These are phyloP conservation scores for Eulemur albifrons DNA, from an alignment of 2,797 vertebrate species.

Conservation along the genomic window DNA sequence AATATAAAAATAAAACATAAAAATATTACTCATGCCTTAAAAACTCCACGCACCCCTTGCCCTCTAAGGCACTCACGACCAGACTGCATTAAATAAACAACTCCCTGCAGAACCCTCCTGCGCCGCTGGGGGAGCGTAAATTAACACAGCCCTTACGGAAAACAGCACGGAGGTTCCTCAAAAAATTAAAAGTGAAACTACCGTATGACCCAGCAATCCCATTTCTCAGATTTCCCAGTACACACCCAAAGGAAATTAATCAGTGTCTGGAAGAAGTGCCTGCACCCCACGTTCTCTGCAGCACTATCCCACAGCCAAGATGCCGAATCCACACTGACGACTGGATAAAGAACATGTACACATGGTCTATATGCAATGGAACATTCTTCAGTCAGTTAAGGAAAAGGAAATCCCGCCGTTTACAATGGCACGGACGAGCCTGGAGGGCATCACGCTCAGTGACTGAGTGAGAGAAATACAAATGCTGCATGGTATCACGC, in stretches of 20 bases:
- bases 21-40: too few relatives aligned
- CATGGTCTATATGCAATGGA: not conserved
- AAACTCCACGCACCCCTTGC: not conserved
- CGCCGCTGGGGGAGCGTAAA: too few relatives aligned
- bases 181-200: not conserved
- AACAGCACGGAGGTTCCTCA: not conserved
- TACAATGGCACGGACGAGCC: not conserved
- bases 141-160: not conserved
- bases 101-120: not conserved
- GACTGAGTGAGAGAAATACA: not conserved
- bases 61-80: not conserved
- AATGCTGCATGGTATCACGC: not conserved
- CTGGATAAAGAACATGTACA: not conserved
- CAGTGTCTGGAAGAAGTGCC: not conserved
- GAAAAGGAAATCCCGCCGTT: not conserved
- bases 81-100: not conserved
- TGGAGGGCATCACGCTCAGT: not conserved
- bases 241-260: not conserved
- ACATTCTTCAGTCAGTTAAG: not conserved
- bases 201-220: not conserved
- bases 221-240: not conserved
- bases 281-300: not conserved
- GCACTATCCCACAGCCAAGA: not conserved
- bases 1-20: not conserved
- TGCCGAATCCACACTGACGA: not conserved